These are phyloP conservation scores for Xiphophorus birchmanni DNA, from an alignment of 2,797 vertebrate genomes.

Conservation along the genomic window DNA sequence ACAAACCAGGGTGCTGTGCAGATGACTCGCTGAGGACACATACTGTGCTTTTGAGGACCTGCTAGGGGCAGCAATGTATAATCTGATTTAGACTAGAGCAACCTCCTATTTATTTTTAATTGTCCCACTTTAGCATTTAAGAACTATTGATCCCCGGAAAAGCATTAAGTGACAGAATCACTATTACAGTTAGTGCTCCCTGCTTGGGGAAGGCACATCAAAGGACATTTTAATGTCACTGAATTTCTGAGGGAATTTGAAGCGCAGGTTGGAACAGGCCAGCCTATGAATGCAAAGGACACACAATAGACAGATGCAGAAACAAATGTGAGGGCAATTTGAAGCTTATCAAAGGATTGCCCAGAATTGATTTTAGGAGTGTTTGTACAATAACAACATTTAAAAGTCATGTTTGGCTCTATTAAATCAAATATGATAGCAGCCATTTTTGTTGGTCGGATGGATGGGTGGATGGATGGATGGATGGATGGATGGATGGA, in stretches of 20 bases:
- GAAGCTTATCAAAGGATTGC: constrained; percentile 94
- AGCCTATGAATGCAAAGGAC: constrained; percentile 99
- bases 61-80: constrained; percentile 83
- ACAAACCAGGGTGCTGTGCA: constrained; percentile 77
- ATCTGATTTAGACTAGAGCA: constrained; percentile 88
- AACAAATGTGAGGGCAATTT: constrained; percentile 96
- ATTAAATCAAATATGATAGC: constrained; percentile 45
- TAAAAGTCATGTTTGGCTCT: constrained; percentile 85
- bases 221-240: constrained; percentile 99
- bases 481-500: constrained; percentile 12
- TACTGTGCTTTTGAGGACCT: constrained; percentile 88
- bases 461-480: constrained; percentile 12
- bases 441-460: not conserved
- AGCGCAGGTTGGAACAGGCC: constrained; percentile 87
- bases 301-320: constrained; percentile 91
- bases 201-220: constrained; percentile 98
- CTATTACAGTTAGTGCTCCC: constrained; percentile 98
- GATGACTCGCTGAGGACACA: constrained; percentile 82
- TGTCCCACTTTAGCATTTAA: constrained; percentile 99
- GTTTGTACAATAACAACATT: constrained; percentile 88
- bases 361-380: constrained; percentile 92
- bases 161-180: constrained; percentile 97
- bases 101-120: constrained; percentile 98
- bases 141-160: constrained; percentile 98
- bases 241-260: constrained; percentile 99